Conservation (phyloP, 35 echinoderm and acorn worm genomes). For the Stichopus chloronotus region DNA sequence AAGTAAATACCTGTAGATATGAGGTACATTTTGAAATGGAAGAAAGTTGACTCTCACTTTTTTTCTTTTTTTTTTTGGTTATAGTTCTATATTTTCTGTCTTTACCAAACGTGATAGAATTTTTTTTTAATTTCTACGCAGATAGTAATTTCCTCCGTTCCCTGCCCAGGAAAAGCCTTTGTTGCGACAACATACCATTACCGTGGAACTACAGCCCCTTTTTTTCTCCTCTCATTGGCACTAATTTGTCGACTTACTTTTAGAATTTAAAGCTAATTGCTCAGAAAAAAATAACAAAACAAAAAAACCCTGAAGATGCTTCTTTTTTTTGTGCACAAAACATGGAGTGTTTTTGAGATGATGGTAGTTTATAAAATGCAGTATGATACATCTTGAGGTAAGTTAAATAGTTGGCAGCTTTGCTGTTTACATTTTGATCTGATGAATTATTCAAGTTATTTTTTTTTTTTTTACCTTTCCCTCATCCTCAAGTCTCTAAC, state of each 20-base stretch:
- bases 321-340: background rate
- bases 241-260: no score
- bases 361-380: background rate
- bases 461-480: background rate
- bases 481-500: background rate
- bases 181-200: background rate
- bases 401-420: background rate
- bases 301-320: background rate
- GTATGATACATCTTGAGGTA: background rate
- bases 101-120: background rate
- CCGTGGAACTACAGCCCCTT: background rate
- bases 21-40: background rate
- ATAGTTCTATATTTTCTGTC: background rate
- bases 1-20: slow-evolving; percentile 17
- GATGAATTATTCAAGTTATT: background rate
- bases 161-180: background rate
- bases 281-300: background rate
- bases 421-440: background rate
- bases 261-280: background rate
- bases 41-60: background rate
- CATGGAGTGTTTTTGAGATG: background rate
- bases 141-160: background rate
- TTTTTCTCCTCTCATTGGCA: background rate
- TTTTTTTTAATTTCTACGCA: background rate
- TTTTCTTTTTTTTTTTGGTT: background rate